Evolutionary conservation across 2,888 invertebrate species (phyloP), one percentile per base, ranked within the genome.

Genomic region (Calameuta idolon): DNA sequence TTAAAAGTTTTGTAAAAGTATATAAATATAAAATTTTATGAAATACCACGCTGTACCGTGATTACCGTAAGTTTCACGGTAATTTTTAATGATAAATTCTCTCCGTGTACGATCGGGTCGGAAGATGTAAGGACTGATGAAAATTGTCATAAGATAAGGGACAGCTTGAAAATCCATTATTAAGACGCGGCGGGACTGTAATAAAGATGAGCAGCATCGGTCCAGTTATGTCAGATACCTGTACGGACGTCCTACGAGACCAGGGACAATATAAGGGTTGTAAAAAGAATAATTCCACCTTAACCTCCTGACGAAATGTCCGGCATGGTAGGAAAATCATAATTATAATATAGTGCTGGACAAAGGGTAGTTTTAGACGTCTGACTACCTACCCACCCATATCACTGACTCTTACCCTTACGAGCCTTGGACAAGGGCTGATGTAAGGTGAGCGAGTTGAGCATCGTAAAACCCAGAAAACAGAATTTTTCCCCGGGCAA

Each of bases 121-220:
- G 15, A 15, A 40, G 5, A 40, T 15, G 15, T 15, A 40, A 40
- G 40, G 15, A 40, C 40, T 40, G 5, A 15, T 40, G 74, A 34
- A 74, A n/a, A 74, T 34, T 34, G 33, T 35, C 34, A 23, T 74
- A 89, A 69, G 89, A 87, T 88, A 84, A 89, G 87, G 83, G 82
- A 89, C 86, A 81, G 84, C 85, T 89, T 89, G 87, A 87, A 89
- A 89, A 89, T 90, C 85, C 87, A 89, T 89, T 89, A 89, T 89
- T 89, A 87, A 88, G 85, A 87, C 84, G 79, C 77, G 82, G 77
- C 77, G 78, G 82, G 81, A 79, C 77, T 80, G 83, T 86, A 86
- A 86, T 87, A 87, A 88, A 87, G 80, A 34, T 4, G 74, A 23
- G 23, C 37, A 34, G 15, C 69, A n/a, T 40, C 23, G 71, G 40